These are phyloP conservation scores for Thymelicus acteon DNA, from an alignment of 2,888 invertebrate species.

Conservation along the genomic window DNA sequence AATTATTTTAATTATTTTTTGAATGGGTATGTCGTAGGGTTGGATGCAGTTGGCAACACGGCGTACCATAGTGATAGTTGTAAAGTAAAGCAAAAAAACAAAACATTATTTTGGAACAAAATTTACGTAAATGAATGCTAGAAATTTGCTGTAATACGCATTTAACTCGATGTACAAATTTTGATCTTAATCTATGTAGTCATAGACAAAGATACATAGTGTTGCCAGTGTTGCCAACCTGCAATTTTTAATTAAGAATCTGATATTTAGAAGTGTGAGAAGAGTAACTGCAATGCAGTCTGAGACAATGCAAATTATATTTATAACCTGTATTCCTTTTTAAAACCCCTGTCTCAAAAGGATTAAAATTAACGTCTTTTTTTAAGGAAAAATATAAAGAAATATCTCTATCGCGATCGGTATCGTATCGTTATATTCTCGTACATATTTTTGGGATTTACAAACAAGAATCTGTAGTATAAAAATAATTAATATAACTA, in stretches of 20 bases:
- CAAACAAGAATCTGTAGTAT: conserved; percentile 31
- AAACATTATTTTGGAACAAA: conserved; percentile 35
- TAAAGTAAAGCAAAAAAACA: conserved; percentile 14
- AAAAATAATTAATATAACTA: conserved; percentile 17
- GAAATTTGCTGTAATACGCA: conserved; percentile 22
- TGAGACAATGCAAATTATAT: conserved; percentile 53
- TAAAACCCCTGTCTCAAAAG: conserved; percentile 50
- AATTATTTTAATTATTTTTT: conserved; percentile 37
- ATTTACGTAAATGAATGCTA: conserved; percentile 17
- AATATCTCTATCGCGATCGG: conserved; percentile 5
- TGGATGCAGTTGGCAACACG: conserved; percentile 35
- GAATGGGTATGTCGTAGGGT: conserved; percentile 32
- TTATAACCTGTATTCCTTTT: conserved; percentile 49
- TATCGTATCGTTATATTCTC: background rate
- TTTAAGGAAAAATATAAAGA: background rate
- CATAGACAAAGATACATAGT: conserved; percentile 14
- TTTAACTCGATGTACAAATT: conserved; percentile 37
- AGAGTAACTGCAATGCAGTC: conserved; percentile 64
- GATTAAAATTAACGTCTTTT: conserved; percentile 26
- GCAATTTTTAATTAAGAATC: conserved; percentile 33
- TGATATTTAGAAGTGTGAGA: conserved; percentile 42
- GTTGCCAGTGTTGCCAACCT: conserved; percentile 30
- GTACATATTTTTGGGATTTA: background rate
- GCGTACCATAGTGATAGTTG: conserved; percentile 5
- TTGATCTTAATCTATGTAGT: conserved; percentile 31